Conservation (phyloP, 2,113 vertebrate genomes). For the Delphinapterus leucas region DNA sequence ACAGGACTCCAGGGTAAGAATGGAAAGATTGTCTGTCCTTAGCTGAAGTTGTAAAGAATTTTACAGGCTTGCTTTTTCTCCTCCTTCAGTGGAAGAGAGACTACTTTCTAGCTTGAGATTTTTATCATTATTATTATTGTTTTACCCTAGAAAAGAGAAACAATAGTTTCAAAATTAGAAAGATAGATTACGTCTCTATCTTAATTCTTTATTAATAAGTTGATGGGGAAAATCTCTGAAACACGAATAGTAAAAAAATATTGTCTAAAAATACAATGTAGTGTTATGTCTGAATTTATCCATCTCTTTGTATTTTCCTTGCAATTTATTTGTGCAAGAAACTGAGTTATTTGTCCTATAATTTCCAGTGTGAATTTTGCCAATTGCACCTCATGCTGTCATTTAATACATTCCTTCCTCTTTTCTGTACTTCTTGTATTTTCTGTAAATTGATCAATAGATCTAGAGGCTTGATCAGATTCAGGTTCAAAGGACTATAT, state of each 20-base stretch:
- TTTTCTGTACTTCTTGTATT: not conserved
- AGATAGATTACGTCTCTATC: not conserved
- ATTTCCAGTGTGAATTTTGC: not conserved
- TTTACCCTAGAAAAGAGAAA: slow-evolving; percentile 17
- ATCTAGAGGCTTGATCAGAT: not conserved
- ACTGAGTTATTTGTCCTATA: not conserved
- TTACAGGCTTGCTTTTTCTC: not conserved
- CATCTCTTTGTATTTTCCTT: slow-evolving; percentile 1
- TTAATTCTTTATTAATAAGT: not conserved
- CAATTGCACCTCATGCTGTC: not conserved
- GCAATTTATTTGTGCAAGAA: slow-evolving; percentile 7
- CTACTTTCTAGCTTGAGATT: not conserved
- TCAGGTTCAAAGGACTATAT: not conserved
- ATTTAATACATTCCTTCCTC: not conserved
- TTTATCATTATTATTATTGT: not conserved
- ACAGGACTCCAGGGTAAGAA: not conserved
- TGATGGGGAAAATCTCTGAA: not conserved
- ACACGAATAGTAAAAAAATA: not conserved
- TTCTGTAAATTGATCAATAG: slow-evolving; percentile 1
- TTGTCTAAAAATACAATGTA: not conserved
- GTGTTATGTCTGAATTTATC: not conserved
- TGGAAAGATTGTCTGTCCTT: not conserved
- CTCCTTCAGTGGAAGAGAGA: not conserved
- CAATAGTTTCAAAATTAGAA: not conserved
- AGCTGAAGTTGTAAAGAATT: not conserved